These are phyloP conservation scores for Holothuria glaberrima DNA, from an alignment of 35 echinoderm and acorn worm genomes.

Conservation along the genomic window DNA sequence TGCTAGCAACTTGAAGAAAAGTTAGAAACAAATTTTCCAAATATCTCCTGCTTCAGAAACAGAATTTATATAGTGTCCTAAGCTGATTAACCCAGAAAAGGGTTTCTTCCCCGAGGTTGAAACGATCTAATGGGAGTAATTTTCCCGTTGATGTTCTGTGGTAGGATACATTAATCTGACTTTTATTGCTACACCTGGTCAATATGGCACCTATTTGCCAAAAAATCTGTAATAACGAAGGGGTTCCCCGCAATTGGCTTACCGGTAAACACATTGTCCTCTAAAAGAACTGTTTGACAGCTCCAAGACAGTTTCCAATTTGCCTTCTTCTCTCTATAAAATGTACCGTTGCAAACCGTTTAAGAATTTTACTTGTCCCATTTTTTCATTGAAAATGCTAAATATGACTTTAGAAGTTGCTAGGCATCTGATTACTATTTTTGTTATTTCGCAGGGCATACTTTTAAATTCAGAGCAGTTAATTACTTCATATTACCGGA, in stretches of 20 bases:
- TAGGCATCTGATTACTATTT: too few species aligned
- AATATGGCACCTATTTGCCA: constrained; percentile 49
- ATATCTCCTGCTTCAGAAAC: neutral
- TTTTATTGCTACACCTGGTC: constrained; percentile 49
- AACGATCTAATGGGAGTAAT: constrained; percentile 44
- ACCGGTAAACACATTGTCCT: constrained; percentile 37
- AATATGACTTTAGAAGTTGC: too few species aligned
- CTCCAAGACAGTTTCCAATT: neutral
- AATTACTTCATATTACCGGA: too few species aligned
- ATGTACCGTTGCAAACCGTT: too few species aligned
- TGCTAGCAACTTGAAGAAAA: neutral
- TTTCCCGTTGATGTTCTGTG: constrained; percentile 36
- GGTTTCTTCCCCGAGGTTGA: constrained; percentile 31
- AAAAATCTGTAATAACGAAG: constrained; percentile 48
- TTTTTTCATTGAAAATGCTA: too few species aligned
- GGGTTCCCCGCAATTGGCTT: constrained; percentile 27
- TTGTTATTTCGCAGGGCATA: too few species aligned
- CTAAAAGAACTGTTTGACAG: constrained; percentile 29
- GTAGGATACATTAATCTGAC: constrained; percentile 34
- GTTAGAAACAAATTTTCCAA: neutral
- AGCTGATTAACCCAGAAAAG: constrained; percentile 48
- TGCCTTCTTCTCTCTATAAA: too few species aligned
- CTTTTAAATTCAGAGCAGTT: too few species aligned
- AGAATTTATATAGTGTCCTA: constrained; percentile 38
- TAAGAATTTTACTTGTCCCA: too few species aligned